phyloP scores from a whole-genome alignment of 2,888 invertebrate genomes.

The Dinocampus coccinellae region DNA sequence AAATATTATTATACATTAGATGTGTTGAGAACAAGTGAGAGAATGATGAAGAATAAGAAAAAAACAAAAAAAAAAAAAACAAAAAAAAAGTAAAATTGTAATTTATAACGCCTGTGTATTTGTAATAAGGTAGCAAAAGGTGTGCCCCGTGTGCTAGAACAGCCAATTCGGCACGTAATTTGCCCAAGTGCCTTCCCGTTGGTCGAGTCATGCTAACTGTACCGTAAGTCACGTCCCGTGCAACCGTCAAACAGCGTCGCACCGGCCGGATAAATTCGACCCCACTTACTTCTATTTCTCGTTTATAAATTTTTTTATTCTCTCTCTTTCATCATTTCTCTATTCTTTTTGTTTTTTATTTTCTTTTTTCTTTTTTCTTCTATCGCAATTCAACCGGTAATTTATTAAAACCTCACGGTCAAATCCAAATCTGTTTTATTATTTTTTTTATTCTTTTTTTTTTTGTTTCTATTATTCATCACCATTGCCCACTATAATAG shows the following conservation, averaged over 20 bases:
- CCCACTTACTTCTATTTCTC: slow-evolving; percentile 21
- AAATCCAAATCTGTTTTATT: neutral
- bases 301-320: slow-evolving; percentile 9
- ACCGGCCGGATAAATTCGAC: slow-evolving; percentile 32
- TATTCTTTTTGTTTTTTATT: slow-evolving; percentile 7
- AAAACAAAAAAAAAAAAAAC: slow-evolving; percentile 24
- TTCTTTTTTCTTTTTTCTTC: neutral
- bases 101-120: slow-evolving; percentile 34
- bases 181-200: slow-evolving; percentile 69
- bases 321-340: neutral
- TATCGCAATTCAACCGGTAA: neutral
- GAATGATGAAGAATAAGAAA: slow-evolving; percentile 21
- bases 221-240: slow-evolving; percentile 50
- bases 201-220: slow-evolving; percentile 65
- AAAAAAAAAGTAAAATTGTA: slow-evolving; percentile 25
- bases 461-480: neutral
- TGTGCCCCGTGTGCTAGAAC: slow-evolving; percentile 61
- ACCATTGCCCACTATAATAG: neutral
- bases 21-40: slow-evolving; percentile 9
- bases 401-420: neutral
- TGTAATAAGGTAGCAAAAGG: slow-evolving; percentile 40
- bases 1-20: slow-evolving; percentile 8
- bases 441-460: too few relatives aligned
- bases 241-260: slow-evolving; percentile 38
- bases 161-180: slow-evolving; percentile 68